phyloP scores from a whole-genome alignment of 2,113 vertebrate species.

The Eurystomus gularis region DNA sequence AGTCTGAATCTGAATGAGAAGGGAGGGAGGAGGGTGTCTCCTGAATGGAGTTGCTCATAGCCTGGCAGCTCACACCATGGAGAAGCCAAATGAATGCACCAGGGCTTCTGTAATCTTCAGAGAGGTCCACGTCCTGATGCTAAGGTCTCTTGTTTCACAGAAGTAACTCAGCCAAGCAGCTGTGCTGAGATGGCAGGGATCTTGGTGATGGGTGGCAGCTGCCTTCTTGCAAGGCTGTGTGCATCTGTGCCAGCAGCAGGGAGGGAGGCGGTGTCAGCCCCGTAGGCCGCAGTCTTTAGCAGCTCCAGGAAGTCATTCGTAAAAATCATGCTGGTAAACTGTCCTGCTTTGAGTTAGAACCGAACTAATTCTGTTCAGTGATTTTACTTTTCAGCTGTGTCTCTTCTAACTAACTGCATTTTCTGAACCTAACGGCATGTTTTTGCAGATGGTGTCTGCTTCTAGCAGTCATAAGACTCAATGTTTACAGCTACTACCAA shows the following conservation, averaged over 20 bases:
- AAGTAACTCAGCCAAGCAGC: background rate
- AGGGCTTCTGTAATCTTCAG: background rate
- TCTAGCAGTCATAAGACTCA: too few species aligned
- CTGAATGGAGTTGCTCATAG: background rate
- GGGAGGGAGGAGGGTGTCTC: background rate
- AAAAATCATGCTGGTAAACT: background rate
- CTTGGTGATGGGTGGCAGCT: background rate
- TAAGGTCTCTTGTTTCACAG: background rate
- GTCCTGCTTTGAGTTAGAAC: too few species aligned
- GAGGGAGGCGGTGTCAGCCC: background rate
- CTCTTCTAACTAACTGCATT: too few species aligned
- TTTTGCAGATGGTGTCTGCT: too few species aligned
- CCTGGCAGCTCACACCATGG: background rate
- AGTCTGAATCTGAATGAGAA: background rate
- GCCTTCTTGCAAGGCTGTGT: fast-evolving
- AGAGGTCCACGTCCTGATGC: background rate
- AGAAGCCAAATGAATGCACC: background rate
- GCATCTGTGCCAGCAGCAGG: fast-evolving
- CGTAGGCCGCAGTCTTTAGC: background rate
- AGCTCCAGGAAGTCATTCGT: background rate
- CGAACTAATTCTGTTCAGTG: too few species aligned
- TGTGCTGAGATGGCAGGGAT: fast-evolving
- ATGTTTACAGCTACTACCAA: too few species aligned
- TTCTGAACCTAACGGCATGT: too few species aligned
- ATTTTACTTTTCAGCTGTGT: too few species aligned